Evolutionary conservation across 2,888 invertebrate species (phyloP).

Genomic region (Automeris io): DNA sequence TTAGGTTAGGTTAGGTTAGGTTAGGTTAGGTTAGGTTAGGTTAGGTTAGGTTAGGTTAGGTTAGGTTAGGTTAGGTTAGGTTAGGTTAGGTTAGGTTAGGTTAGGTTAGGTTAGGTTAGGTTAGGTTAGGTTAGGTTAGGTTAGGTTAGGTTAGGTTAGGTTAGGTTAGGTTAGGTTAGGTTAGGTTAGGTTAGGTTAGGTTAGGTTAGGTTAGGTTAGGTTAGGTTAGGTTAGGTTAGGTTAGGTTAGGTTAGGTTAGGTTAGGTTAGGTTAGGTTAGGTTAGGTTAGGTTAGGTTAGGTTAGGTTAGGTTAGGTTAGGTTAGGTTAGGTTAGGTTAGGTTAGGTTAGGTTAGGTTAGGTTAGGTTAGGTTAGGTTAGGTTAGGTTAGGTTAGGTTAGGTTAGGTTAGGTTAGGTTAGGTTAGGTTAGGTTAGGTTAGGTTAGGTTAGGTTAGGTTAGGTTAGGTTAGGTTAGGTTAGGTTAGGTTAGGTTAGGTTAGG

Average conservation of each 20-base stretch:
- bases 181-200: constrained; percentile 15
- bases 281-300: constrained; percentile 19
- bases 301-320: constrained; percentile 21
- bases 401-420: constrained; percentile 19
- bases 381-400: constrained; percentile 19
- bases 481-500: constrained; percentile 22
- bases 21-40: constrained; percentile 14
- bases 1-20: constrained; percentile 15
- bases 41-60: constrained; percentile 12
- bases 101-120: constrained; percentile 17
- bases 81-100: constrained; percentile 15
- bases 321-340: constrained; percentile 22
- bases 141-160: constrained; percentile 14
- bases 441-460: constrained; percentile 22
- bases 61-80: constrained; percentile 14
- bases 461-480: constrained; percentile 22
- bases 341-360: constrained; percentile 21
- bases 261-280: constrained; percentile 14
- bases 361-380: constrained; percentile 20
- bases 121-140: constrained; percentile 12
- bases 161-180: constrained; percentile 13
- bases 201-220: constrained; percentile 19
- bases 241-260: constrained; percentile 20
- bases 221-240: constrained; percentile 19
- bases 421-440: constrained; percentile 22